Evolutionary conservation across 2,113 vertebrate genomes (phyloP).

Genomic region (Puma concolor): DNA sequence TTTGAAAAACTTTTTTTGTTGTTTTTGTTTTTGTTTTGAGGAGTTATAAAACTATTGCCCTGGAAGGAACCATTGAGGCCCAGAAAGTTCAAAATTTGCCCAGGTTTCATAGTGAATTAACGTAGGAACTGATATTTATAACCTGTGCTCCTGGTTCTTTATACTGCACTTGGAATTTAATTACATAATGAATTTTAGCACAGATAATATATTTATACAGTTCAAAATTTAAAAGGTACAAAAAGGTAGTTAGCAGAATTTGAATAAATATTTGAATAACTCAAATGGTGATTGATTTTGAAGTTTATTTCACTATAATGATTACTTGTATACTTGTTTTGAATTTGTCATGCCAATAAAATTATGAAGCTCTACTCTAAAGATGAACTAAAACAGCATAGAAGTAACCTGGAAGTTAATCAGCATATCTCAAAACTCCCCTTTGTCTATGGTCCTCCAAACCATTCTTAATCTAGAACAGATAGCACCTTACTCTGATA

Average conservation of each 20-base stretch:
- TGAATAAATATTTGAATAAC: too few species aligned
- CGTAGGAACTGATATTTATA: neutral
- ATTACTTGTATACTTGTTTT: constrained; percentile 21
- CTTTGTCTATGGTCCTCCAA: neutral
- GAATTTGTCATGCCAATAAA: neutral
- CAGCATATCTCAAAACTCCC: neutral
- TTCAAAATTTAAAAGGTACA: neutral
- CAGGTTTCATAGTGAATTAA: neutral
- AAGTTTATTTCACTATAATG: constrained; percentile 1
- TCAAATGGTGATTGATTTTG: neutral
- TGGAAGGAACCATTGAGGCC: neutral
- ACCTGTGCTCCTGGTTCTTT: neutral
- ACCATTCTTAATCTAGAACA: neutral
- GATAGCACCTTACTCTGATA: neutral
- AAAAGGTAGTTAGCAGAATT: neutral
- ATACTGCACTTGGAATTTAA: neutral
- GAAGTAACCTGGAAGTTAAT: neutral
- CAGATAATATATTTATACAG: neutral
- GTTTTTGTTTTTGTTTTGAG: neutral
- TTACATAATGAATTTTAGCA: constrained; percentile 34
- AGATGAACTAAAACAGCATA: neutral
- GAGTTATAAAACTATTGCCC: neutral
- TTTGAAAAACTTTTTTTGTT: neutral
- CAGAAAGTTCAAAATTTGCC: neutral
- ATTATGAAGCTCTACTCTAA: constrained; percentile 12